These are phyloP conservation scores for Clangula hyemalis DNA, from an alignment of 2,797 vertebrate genomes.

Conservation along the genomic window DNA sequence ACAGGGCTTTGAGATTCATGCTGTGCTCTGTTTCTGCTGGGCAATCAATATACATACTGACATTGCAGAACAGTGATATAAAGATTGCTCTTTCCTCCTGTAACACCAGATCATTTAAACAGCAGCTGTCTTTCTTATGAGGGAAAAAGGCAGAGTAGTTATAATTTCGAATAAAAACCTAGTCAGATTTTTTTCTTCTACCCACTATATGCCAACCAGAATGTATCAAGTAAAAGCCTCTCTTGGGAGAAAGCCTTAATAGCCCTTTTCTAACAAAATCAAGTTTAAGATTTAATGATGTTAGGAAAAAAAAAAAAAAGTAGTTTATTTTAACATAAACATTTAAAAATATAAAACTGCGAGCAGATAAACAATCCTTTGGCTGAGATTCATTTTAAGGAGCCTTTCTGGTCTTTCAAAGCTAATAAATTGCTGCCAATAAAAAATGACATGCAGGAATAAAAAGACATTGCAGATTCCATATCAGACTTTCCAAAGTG, in stretches of 20 bases:
- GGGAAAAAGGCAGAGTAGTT: background rate
- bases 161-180: background rate
- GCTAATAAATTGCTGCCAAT: background rate
- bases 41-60: background rate
- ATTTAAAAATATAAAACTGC: background rate
- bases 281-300: background rate
- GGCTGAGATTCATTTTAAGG: background rate
- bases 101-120: background rate
- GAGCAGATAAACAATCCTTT: background rate
- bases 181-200: background rate
- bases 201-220: background rate
- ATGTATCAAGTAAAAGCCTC: background rate
- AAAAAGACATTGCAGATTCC: background rate
- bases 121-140: background rate
- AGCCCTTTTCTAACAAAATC: background rate
- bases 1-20: background rate
- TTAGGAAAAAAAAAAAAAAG: background rate
- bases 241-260: background rate
- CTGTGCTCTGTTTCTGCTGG: constrained; percentile 16
- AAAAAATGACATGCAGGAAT: background rate
- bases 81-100: background rate
- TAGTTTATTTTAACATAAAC: background rate
- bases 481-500: background rate
- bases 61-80: background rate
- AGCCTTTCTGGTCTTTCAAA: background rate